Conservation (phyloP, 2,113 vertebrate species). For the Sporophila hypoxantha region DNA sequence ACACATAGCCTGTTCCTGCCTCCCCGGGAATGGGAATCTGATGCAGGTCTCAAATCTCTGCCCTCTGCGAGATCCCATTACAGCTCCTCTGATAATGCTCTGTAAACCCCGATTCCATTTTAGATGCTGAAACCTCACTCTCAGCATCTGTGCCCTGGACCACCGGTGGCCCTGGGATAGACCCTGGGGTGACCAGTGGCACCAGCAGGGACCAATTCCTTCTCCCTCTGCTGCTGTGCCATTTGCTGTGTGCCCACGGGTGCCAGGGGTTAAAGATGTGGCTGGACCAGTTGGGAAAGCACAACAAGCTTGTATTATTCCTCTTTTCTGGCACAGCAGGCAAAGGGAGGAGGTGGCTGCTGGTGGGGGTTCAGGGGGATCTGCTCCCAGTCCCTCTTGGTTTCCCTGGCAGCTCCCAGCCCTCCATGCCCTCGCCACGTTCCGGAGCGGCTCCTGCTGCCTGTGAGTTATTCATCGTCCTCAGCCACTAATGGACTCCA, state of each 20-base stretch:
- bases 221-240: not conserved
- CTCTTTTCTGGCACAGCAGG: not conserved
- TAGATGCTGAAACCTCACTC: not conserved
- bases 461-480: not conserved
- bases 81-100: not conserved
- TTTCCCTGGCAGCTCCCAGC: not conserved
- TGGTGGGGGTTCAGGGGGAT: not conserved
- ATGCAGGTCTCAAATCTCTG: not conserved
- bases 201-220: accelerated
- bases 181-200: not conserved
- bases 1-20: not conserved
- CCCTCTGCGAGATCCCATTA: slow-evolving; percentile 36
- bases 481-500: not conserved
- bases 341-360: not conserved
- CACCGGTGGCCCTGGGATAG: not conserved
- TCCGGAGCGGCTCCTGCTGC: not conserved
- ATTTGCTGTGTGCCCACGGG: accelerated
- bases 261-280: not conserved
- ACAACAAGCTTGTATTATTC: not conserved
- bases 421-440: accelerated
- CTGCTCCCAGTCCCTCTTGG: not conserved
- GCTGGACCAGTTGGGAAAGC: not conserved
- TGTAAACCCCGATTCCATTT: not conserved
- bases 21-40: not conserved
- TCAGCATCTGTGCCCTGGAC: not conserved